Evolutionary conservation across 2,888 invertebrate genomes (phyloP).

Genomic region (Alloscopus bannaensis): DNA sequence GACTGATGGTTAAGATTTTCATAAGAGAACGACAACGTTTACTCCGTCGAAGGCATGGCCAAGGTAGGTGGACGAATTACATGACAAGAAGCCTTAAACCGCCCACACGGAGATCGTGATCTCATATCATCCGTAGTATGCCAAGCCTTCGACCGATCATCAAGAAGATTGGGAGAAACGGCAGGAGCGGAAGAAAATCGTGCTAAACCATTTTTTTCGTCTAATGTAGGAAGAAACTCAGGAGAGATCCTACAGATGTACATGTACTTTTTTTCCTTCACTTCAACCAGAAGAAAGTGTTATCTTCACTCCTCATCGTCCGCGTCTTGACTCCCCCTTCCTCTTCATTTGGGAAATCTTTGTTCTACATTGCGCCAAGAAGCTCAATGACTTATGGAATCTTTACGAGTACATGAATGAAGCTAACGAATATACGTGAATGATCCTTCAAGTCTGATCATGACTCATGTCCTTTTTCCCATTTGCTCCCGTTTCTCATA

Average conservation of each 20-base stretch:
- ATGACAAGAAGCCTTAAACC: constrained; percentile 72
- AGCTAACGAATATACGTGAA: constrained; percentile 14
- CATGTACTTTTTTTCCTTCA: too few species aligned
- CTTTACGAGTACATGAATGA: constrained; percentile 35
- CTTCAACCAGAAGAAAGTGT: constrained; percentile 10
- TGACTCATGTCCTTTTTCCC: constrained; percentile 28
- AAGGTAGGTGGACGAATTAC: constrained; percentile 48
- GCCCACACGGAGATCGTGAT: constrained; percentile 72
- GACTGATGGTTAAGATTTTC: constrained; percentile 26
- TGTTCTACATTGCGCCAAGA: background rate
- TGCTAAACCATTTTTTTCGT: constrained; percentile 65
- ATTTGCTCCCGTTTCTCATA: constrained; percentile 39
- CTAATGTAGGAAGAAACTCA: too few species aligned
- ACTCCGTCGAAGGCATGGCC: background rate
- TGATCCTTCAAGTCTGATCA: too few species aligned
- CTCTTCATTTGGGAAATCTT: background rate
- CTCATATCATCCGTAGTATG: constrained; percentile 63
- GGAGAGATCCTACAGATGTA: too few species aligned
- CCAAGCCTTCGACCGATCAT: constrained; percentile 69
- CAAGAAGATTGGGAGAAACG: constrained; percentile 70
- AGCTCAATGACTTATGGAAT: constrained; percentile 20
- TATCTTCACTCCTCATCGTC: constrained; percentile 27
- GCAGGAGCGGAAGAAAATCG: constrained; percentile 70
- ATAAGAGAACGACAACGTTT: constrained; percentile 19
- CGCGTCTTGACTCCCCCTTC: background rate